Evolutionary conservation across 2,888 invertebrate genomes (phyloP).

Genomic region (Drosophila fulvimacula): DNA sequence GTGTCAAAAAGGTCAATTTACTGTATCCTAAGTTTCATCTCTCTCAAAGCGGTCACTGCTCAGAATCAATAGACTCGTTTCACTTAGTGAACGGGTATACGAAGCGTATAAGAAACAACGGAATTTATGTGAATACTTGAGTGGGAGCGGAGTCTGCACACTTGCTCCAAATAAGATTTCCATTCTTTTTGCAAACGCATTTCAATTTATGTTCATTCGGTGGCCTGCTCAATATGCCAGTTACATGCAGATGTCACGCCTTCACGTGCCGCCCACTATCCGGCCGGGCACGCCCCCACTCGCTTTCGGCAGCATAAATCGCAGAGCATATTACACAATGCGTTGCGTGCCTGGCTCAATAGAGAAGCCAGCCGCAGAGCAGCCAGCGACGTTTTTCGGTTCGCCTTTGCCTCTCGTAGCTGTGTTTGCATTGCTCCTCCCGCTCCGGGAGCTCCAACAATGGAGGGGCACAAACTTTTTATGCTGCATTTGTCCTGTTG

Average conservation of each 20-base stretch:
- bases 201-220: constrained; percentile 74
- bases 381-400: constrained; percentile 39
- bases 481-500: constrained; percentile 79
- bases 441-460: constrained; percentile 15
- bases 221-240: constrained; percentile 71
- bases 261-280: constrained; percentile 37
- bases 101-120: background rate
- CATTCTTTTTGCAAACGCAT: constrained; percentile 52
- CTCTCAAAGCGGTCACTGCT: too few species aligned
- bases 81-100: background rate
- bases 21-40: too few species aligned
- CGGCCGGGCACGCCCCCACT: constrained; percentile 13
- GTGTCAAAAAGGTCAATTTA: too few species aligned
- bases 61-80: background rate
- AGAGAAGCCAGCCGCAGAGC: constrained; percentile 35
- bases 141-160: constrained; percentile 26
- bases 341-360: constrained; percentile 71
- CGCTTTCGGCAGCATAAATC: constrained; percentile 71
- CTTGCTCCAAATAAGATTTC: constrained; percentile 73
- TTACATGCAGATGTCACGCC: constrained; percentile 67
- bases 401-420: constrained; percentile 29
- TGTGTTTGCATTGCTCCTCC: constrained; percentile 51
- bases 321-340: constrained; percentile 81
- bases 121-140: constrained; percentile 8
- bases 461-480: constrained; percentile 58